Percentiles rank a stretch among this genome's conserved stretches.
phyloP scores from a whole-genome alignment of 2,797 vertebrate species.

The Pogoniulus pusillus region DNA sequence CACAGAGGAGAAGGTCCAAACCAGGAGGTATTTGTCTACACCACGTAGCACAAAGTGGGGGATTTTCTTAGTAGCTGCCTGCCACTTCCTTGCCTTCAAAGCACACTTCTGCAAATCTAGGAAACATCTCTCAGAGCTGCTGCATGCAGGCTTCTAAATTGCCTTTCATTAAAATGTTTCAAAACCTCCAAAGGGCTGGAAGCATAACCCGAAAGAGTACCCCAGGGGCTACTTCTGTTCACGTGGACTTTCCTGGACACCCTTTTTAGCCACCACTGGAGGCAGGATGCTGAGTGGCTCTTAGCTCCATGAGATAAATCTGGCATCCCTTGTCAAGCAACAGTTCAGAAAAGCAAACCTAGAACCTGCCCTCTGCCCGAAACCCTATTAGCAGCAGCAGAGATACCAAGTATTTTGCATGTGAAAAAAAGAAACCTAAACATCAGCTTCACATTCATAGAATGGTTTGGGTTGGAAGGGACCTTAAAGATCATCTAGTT shows the following conservation, averaged over 20 bases:
- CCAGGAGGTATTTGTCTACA: accelerated
- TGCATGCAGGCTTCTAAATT: accelerated
- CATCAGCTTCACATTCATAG: neutral
- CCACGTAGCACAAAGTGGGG: accelerated
- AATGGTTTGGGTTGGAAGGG: no score
- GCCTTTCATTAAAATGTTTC: neutral
- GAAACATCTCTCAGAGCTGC: neutral
- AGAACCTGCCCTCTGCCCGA: neutral
- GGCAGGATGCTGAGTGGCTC: accelerated
- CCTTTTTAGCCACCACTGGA: accelerated
- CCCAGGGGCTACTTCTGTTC: accelerated
- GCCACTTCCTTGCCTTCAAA: neutral
- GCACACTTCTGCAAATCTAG: accelerated
- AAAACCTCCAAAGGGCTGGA: no score
- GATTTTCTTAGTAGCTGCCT: accelerated
- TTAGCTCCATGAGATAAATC: accelerated
- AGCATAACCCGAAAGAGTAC: accelerated
- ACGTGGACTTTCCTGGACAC: accelerated
- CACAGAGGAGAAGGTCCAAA: accelerated
- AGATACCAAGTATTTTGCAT: accelerated
- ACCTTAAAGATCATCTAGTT: no score
- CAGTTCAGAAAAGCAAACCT: no score
- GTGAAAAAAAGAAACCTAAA: neutral
- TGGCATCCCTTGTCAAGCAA: accelerated
- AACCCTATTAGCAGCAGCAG: accelerated